These are phyloP conservation scores for Phalloptychus januarius DNA, from an alignment of 2,797 vertebrate genomes.

Conservation along the genomic window DNA sequence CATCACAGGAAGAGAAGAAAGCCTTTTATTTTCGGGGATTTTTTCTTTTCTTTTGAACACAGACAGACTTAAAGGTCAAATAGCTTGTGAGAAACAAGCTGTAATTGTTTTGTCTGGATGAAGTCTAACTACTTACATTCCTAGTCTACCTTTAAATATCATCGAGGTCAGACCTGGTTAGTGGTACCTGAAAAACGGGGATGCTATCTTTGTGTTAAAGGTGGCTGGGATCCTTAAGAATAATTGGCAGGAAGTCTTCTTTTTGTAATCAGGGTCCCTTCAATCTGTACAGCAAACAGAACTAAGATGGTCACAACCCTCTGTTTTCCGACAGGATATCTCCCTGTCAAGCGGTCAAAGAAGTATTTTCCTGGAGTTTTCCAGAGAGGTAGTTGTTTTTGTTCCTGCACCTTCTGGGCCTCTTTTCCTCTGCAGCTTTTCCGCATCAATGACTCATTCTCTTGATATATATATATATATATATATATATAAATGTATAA, in stretches of 20 bases:
- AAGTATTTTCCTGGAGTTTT: slow-evolving; percentile 15
- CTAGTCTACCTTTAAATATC: slow-evolving; percentile 34
- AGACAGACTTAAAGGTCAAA: slow-evolving; percentile 47
- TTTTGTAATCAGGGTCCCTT: background rate
- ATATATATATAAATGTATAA: too few relatives aligned
- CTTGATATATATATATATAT: slow-evolving; percentile 1
- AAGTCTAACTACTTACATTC: slow-evolving; percentile 8
- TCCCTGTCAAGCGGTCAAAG: slow-evolving; percentile 15
- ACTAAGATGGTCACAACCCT: background rate
- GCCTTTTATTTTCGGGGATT: slow-evolving; percentile 20
- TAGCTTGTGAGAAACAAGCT: slow-evolving; percentile 13
- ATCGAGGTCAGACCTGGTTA: slow-evolving; percentile 29
- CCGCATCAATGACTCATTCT: slow-evolving; percentile 50
- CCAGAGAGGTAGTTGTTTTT: slow-evolving; percentile 13
- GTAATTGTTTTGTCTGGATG: slow-evolving; percentile 10
- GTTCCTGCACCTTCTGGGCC: slow-evolving; percentile 23
- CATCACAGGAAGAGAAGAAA: slow-evolving; percentile 47
- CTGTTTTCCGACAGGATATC: slow-evolving; percentile 1
- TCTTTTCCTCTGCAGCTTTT: slow-evolving; percentile 48
- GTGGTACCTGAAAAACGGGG: slow-evolving; percentile 9
- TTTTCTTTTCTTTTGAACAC: slow-evolving; percentile 4
- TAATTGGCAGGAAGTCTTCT: slow-evolving; percentile 41
- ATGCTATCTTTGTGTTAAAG: slow-evolving; percentile 29
- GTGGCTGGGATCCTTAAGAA: slow-evolving; percentile 29
- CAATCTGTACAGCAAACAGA: slow-evolving; percentile 22